Conservation (phyloP, 1,140 invertebrate genomes). For the Nilaparvata lugens region DNA sequence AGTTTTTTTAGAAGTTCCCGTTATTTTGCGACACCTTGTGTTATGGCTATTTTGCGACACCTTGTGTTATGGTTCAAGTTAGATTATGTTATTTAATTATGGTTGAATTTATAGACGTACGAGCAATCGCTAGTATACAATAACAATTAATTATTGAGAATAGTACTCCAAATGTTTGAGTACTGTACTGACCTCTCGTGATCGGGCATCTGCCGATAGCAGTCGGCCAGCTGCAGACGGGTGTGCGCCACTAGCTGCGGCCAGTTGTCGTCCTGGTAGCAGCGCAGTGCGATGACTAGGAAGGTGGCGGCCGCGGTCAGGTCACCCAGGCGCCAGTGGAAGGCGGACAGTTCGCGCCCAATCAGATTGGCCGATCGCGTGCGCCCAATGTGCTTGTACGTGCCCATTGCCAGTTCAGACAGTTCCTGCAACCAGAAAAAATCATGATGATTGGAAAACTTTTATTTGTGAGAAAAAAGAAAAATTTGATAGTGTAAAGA, state of each 20-base stretch:
- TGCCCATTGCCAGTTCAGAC: conserved; percentile 90
- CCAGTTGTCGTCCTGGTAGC: conserved; percentile 84
- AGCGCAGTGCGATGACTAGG: conserved; percentile 74
- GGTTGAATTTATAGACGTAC: no score
- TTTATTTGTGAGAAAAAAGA: no score
- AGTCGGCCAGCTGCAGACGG: conserved; percentile 71
- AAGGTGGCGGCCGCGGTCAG: conserved; percentile 82
- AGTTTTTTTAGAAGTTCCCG: no score
- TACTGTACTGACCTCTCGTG: conserved; percentile 44
- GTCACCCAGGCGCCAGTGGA: conserved; percentile 80
- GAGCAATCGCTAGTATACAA: no score
- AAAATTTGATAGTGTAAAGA: no score
- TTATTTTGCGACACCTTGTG: no score
- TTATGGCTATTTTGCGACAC: no score
- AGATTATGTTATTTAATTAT: no score
- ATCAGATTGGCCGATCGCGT: conserved; percentile 75
- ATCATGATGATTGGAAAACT: no score
- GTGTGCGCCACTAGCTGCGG: conserved; percentile 67
- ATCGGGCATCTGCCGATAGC: conserved; percentile 71
- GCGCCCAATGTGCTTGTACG: conserved; percentile 90
- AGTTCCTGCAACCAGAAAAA: conserved; percentile 55
- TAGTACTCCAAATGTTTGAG: no score
- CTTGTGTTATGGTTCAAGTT: background rate
- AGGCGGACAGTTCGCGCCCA: conserved; percentile 78
- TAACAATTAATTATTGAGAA: no score